Base-by-base conservation (phyloP, 2,113 vertebrate species). In the Melanerpes formicivorus region DNA sequence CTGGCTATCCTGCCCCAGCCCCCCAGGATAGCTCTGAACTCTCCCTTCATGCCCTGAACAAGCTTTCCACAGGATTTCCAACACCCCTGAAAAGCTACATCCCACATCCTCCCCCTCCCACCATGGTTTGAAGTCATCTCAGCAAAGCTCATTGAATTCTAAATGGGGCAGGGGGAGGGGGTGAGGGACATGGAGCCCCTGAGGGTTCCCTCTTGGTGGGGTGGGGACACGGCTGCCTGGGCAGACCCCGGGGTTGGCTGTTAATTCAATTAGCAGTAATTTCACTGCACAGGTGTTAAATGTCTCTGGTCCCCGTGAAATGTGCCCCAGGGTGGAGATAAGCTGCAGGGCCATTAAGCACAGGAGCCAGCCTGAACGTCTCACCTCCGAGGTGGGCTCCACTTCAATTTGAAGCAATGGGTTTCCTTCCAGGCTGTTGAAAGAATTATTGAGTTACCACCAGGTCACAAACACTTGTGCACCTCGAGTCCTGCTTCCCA, bases 401-500 rank as follows among this genome's bases (percentile, higher is more conserved):
- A 99, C 99, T 98, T 99, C 99, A 97, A 99, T 99, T 97, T 99
- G 99, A 97, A 99, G 99, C 95, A 99, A 97, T 83, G 99, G 99
- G 91, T 99, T 99, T 95, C 98, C 98, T 97, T 99, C 98, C 93
- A 98, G 98, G 97, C 99, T 99, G 93, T 90, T 72, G 74, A 96
- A 96, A 93, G 59, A 94, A 84, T 64, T 15, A 70, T 0, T 4
- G 40, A 66, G 40, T 89, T 78, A 95, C 22, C 5, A 0, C 5
- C 4, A 0, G 1, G 76, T 37, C 30, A 87, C 54, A 73, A 22
- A 52, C n/a, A 0, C 1, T 52, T 52, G 50, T 52, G 50, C 22
- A 22, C 4, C 3, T 26, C 1, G 0, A 17, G 10, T 30, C 16
- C 60, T 6, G 5, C 15, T 9, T 48, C 73, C 77, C 7, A 1